Conservation (phyloP, 92 coral and sea anemone genomes). For the Zoanthus sociatus region DNA sequence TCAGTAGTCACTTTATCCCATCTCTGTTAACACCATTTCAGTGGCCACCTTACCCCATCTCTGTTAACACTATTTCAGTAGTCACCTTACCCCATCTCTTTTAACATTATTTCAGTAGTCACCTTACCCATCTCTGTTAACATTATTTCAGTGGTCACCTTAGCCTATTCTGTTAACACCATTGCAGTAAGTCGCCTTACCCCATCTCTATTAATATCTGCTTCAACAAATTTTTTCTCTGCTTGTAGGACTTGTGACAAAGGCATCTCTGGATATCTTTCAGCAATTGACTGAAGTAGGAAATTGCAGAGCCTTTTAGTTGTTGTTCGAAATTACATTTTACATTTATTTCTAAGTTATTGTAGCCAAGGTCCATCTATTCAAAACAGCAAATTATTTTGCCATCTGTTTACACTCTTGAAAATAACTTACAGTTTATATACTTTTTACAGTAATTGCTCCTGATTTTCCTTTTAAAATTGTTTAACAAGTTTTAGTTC, state of each 20-base stretch:
- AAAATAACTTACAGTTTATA: background rate
- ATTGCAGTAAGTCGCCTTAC: conserved; percentile 51
- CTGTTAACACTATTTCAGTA: too few species aligned
- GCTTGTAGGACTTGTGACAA: conserved; percentile 86
- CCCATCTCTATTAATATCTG: conserved; percentile 97
- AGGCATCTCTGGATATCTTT: conserved; percentile 86
- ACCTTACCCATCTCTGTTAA: too few species aligned
- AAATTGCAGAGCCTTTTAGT: background rate
- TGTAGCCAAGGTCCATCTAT: background rate
- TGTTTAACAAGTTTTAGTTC: too few species aligned
- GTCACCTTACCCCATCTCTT: too few species aligned
- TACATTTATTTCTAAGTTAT: background rate
- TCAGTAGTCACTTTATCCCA: too few species aligned
- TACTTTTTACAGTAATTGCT: too few species aligned
- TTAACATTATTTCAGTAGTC: too few species aligned
- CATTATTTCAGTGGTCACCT: too few species aligned
- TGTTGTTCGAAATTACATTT: background rate
- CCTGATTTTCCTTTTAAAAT: too few species aligned
- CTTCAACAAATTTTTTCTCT: conserved; percentile 93
- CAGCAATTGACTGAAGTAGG: conserved; percentile 76
- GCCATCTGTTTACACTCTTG: background rate
- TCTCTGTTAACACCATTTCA: too few species aligned
- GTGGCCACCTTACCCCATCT: too few species aligned
- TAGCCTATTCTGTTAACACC: too few species aligned
- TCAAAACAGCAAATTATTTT: background rate